Conservation (phyloP, 2,113 vertebrate species). For the Sphaerodactylus townsendi region DNA sequence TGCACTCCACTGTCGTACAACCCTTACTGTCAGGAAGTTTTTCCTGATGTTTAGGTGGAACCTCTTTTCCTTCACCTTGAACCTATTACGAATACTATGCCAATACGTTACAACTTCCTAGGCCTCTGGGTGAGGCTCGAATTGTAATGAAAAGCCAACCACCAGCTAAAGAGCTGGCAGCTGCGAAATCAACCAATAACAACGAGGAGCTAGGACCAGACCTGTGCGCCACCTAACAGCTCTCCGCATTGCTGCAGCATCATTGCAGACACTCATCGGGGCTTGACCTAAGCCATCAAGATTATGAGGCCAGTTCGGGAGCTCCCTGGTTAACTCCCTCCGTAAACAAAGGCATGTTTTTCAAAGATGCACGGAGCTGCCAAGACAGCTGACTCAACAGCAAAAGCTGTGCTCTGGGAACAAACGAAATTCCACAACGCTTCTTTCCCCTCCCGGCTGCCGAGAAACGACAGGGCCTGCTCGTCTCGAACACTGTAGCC, state of each 20-base stretch:
- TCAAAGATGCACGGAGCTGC: fast-evolving
- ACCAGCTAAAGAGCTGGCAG: no score
- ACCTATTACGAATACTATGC: no score
- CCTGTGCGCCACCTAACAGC: not conserved
- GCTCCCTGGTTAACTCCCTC: not conserved
- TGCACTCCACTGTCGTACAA: no score
- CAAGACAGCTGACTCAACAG: not conserved
- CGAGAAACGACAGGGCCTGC: not conserved
- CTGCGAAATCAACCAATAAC: no score
- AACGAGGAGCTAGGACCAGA: no score
- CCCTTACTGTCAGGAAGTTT: no score
- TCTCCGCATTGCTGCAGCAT: fast-evolving
- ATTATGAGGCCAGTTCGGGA: fast-evolving
- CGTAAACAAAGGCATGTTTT: fast-evolving
- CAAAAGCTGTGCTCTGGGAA: not conserved
- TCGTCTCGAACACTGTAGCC: fast-evolving
- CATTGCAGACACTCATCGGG: fast-evolving
- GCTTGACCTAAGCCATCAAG: fast-evolving
- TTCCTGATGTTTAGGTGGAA: no score
- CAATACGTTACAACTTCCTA: no score
- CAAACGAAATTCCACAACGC: not conserved
- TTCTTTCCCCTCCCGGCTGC: not conserved
- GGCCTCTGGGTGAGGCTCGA: no score
- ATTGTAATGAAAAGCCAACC: no score
- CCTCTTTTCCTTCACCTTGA: no score